Percentiles rank a stretch among this genome's conserved stretches.
Conservation (phyloP, 2,113 vertebrate genomes). For the Connochaetes taurinus region DNA sequence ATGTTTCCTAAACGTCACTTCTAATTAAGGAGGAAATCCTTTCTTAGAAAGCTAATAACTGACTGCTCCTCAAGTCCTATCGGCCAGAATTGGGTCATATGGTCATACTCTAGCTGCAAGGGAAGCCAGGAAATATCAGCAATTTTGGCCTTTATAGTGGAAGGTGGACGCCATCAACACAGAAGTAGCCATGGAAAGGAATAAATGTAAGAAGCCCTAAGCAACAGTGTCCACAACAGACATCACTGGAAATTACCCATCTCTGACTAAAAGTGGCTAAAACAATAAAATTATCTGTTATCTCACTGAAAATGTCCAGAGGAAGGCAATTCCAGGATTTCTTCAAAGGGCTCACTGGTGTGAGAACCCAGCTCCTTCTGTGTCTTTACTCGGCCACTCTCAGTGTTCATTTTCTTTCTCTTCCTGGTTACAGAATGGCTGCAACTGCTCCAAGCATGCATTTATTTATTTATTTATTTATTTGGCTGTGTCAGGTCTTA, state of each 20-base stretch:
- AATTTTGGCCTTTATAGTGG: not conserved
- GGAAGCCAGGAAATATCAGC: not conserved
- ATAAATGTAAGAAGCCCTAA: not conserved
- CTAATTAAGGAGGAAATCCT: not conserved
- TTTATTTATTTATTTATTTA: not conserved
- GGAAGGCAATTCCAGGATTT: not conserved
- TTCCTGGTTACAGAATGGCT: not conserved
- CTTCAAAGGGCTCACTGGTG: not conserved
- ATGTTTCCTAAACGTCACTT: not conserved
- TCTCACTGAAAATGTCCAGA: not conserved
- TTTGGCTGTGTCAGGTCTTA: not conserved
- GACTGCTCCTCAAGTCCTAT: not conserved
- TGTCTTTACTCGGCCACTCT: not conserved
- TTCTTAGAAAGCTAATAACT: not conserved
- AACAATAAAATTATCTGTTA: not conserved
- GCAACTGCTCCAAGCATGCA: not conserved
- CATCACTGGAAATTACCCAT: not conserved
- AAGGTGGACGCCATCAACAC: not conserved
- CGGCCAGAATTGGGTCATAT: not conserved
- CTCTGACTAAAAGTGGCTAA: not conserved
- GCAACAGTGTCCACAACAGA: not conserved
- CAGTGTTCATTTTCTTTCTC: not conserved
- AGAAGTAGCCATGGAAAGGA: not conserved
- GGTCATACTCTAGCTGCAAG: not conserved
- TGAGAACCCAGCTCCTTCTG: not conserved